Conservation (phyloP, 30 jellyfish, hydroid and myxozoan species). For the Catostylus mosaicus region DNA sequence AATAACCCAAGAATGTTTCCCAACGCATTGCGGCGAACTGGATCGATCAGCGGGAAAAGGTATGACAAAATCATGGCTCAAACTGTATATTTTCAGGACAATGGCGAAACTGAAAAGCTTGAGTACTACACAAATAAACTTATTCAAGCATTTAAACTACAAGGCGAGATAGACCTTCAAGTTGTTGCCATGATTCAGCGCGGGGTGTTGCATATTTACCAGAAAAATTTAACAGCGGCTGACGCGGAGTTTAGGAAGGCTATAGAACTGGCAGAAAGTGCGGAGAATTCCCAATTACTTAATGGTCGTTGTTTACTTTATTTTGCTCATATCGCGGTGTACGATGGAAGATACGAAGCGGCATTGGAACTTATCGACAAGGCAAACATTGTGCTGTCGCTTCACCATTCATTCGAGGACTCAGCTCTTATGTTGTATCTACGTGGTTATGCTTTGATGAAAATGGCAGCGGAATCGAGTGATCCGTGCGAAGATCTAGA, state of each 20-base stretch:
- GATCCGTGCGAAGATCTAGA: slow-evolving; percentile 1
- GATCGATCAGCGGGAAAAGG: slow-evolving; percentile 1
- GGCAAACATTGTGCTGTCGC: slow-evolving; percentile 21
- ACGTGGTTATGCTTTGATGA: slow-evolving; percentile 20
- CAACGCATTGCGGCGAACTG: slow-evolving; percentile 17
- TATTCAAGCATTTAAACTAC: neutral
- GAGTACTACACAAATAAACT: neutral
- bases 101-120: neutral
- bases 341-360: slow-evolving; percentile 5
- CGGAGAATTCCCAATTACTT: slow-evolving; percentile 6
- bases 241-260: slow-evolving; percentile 23
- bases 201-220: slow-evolving; percentile 7
- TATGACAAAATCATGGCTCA: slow-evolving; percentile 3
- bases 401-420: slow-evolving; percentile 30
- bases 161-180: slow-evolving; percentile 28
- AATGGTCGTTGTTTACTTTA: slow-evolving; percentile 7
- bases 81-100: slow-evolving; percentile 28
- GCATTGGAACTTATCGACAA: slow-evolving; percentile 21
- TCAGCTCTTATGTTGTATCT: slow-evolving; percentile 9
- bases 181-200: slow-evolving; percentile 18
- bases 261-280: slow-evolving; percentile 2
- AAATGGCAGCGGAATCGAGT: neutral
- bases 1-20: slow-evolving; percentile 20
- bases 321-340: slow-evolving; percentile 7
- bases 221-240: slow-evolving; percentile 14